Base-by-base conservation (phyloP, 2,888 invertebrate genomes). In the Drosophila pegasa region DNA sequence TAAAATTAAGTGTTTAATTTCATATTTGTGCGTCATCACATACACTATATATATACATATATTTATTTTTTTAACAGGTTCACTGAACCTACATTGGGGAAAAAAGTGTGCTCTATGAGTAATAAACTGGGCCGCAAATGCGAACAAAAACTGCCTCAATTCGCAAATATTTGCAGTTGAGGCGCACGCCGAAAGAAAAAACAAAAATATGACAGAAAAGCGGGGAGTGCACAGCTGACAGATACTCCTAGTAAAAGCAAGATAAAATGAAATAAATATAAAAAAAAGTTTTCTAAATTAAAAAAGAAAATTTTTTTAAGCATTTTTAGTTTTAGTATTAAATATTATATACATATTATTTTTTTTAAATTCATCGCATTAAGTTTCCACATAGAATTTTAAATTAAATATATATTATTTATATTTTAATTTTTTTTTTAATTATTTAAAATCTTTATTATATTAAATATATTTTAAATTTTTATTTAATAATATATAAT, bases 111-210 rank as follows among this genome's bases (percentile, higher is more conserved):
- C 45, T 73, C 80, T 83, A 78, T 80, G 80, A 83, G 83, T 78
- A 83, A 80, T 71, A 61, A 69, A 71, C 56, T 75, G 52, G 67
- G 59, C 58, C 65, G 47, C 61, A 65, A 68, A 66, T 51, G 50
- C 47, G 41, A 60, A 43, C 29, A 58, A 75, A 75, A 82, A 77
- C 47, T 65, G 80, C 78, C 68, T 57, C 78, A 75, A 75, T 80
- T 52, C 70, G 70, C 83, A 80, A 80, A 80, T 80, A 83, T 83
- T 83, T 83, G 75, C 71, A 66, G 60, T 70, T 56, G 65, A 71
- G 63, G 73, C 69, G 62, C 57, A 69, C 65, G 78, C 59, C 58
- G 27, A 57, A 55, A 55, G 5, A n/a, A 22, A 8, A 38, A 31
- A 25, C n/a, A 31, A 63, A 64, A 45, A 67, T 50, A 52, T 60